Conservation (phyloP, 2,113 vertebrate genomes). For the Xerus inauris region DNA sequence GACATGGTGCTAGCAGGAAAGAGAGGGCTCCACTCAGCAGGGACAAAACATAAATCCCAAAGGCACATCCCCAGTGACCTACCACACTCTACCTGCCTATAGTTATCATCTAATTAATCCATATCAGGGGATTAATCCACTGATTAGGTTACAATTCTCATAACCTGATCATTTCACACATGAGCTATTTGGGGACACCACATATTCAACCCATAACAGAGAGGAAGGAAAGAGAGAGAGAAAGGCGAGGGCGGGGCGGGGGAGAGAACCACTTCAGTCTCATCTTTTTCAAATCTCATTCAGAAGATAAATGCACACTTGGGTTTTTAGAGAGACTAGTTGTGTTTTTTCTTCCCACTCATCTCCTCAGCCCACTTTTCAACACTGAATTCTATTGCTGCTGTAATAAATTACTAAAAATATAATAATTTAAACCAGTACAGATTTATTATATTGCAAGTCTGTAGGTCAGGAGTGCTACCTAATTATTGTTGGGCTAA, state of each 20-base stretch:
- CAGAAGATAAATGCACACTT: background rate
- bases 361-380: background rate
- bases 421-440: background rate
- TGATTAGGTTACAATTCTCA: too few species aligned
- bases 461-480: background rate
- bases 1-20: too few species aligned
- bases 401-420: background rate
- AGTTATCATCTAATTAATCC: too few species aligned
- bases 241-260: accelerated
- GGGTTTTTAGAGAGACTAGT: background rate
- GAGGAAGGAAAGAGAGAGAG: accelerated
- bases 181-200: too few species aligned
- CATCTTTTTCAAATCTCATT: background rate
- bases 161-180: too few species aligned
- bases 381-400: background rate
- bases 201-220: too few species aligned
- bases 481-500: background rate
- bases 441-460: background rate
- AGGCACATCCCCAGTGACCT: too few species aligned
- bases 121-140: too few species aligned
- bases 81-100: too few species aligned
- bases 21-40: too few species aligned
- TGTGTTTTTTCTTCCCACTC: background rate
- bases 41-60: too few species aligned
- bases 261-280: background rate